Evolutionary conservation across 2,113 vertebrate genomes (phyloP).

Genomic region (Myrmecobius fasciatus): DNA sequence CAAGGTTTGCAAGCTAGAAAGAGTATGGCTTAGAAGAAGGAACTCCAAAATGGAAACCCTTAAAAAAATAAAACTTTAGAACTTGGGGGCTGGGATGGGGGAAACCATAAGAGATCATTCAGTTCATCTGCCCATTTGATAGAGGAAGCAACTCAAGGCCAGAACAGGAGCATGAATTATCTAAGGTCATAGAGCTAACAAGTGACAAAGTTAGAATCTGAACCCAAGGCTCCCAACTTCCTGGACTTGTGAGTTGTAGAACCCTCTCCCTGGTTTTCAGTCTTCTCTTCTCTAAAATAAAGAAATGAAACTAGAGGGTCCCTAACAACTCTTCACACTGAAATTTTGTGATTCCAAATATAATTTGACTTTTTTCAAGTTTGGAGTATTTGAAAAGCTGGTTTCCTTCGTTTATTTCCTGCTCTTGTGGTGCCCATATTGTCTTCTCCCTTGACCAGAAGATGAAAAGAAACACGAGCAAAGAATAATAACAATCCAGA

Average conservation of each 20-base stretch:
- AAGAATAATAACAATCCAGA: neutral
- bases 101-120: neutral
- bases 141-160: neutral
- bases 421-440: neutral
- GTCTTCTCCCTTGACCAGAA: neutral
- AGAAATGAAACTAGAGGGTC: neutral
- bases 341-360: neutral
- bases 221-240: neutral
- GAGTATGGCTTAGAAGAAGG: neutral
- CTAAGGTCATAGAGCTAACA: neutral
- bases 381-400: neutral
- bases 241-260: neutral
- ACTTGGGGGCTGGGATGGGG: neutral
- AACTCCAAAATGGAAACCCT: neutral
- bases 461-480: neutral
- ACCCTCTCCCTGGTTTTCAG: neutral
- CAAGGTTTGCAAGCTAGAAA: neutral
- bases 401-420: neutral
- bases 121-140: neutral
- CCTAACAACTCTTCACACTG: neutral
- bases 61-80: neutral
- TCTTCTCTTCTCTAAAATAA: neutral
- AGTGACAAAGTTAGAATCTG: neutral
- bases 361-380: neutral
- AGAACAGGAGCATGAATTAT: neutral